Conservation (phyloP, 1,140 invertebrate genomes). For the Oryctes rhinoceros region DNA sequence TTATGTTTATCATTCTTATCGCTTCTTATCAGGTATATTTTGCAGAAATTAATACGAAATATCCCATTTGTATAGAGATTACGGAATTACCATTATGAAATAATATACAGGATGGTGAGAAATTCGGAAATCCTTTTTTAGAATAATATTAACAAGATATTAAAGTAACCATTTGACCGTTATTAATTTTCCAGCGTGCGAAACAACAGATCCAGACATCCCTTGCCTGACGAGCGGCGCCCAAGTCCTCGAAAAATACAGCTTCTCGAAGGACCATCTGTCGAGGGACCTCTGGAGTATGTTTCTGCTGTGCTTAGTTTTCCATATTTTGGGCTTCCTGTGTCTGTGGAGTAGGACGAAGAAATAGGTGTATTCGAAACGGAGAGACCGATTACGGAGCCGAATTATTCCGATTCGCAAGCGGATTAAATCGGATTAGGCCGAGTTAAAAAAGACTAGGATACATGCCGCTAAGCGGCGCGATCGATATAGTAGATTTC, state of each 20-base stretch:
- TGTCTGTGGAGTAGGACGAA: conserved; percentile 72
- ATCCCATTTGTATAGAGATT: no score
- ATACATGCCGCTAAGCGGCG: not conserved
- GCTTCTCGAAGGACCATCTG: conserved; percentile 73
- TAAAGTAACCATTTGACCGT: not conserved
- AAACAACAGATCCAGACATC: conserved; percentile 63
- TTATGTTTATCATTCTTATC: no score
- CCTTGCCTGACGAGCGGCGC: conserved; percentile 77
- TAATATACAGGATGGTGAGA: no score
- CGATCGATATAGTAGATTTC: conserved; percentile 19
- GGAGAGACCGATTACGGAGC: not conserved
- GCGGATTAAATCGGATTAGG: conserved; percentile 11
- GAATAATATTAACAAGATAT: no score
- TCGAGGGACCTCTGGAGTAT: conserved; percentile 72
- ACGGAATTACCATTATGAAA: no score
- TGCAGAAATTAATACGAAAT: no score
- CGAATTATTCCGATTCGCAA: conserved; percentile 24
- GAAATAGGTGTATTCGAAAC: conserved; percentile 51
- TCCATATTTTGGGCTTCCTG: conserved; percentile 75
- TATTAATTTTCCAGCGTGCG: conserved; percentile 69
- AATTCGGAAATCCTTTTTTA: no score
- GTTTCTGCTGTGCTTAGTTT: conserved; percentile 70
- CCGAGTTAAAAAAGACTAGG: not conserved
- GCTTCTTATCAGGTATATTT: no score
- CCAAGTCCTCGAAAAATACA: conserved; percentile 76